Percentiles rank a stretch among this genome's conserved stretches.
Conservation (phyloP, 2,888 invertebrate species). For the Ormyrus thymus region DNA sequence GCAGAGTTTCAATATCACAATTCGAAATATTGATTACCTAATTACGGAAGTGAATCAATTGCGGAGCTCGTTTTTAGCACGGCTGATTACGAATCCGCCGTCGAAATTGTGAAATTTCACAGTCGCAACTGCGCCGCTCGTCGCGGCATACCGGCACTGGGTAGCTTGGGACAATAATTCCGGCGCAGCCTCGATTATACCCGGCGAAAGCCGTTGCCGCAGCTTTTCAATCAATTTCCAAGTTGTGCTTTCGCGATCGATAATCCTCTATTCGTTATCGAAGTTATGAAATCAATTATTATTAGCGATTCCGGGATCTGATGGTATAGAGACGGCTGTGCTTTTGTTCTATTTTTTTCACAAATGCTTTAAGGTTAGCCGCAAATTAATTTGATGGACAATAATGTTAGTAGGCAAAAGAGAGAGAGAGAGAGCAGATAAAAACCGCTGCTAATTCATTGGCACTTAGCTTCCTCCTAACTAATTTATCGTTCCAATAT, state of each 20-base stretch:
- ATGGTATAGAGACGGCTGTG: too few relatives aligned
- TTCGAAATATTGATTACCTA: not conserved
- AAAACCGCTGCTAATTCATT: too few relatives aligned
- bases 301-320: not conserved
- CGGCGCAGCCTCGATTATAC: not conserved
- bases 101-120: slow-evolving; percentile 29
- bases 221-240: slow-evolving; percentile 21
- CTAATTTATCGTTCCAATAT: too few relatives aligned
- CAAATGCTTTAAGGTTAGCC: too few relatives aligned
- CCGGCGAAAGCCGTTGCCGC: not conserved
- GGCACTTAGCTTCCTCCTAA: too few relatives aligned
- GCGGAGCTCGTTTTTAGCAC: not conserved
- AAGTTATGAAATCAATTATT: not conserved
- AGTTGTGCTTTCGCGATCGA: slow-evolving; percentile 7
- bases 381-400: too few relatives aligned
- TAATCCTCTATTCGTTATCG: not conserved
- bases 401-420: too few relatives aligned
- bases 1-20: not conserved
- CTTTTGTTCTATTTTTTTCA: too few relatives aligned
- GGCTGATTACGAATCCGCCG: slow-evolving; percentile 5
- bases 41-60: slow-evolving; percentile 1
- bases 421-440: too few relatives aligned
- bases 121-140: not conserved
- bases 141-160: not conserved
- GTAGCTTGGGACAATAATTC: not conserved